A percentile compares a stretch with the other conserved stretches of the same genome.
Conservation (phyloP, 2,888 invertebrate species). For the Cynaeus angustus region DNA sequence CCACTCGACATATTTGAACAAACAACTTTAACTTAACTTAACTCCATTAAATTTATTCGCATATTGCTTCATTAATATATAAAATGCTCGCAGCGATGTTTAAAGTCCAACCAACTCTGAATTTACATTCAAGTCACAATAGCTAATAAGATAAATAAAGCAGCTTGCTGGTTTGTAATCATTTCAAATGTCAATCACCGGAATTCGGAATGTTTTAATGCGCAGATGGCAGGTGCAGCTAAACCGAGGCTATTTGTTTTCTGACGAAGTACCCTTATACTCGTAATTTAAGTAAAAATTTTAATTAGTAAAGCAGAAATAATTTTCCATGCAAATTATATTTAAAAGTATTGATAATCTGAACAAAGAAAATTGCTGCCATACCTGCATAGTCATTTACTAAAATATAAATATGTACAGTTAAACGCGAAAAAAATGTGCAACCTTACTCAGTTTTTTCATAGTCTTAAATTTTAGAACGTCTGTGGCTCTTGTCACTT, state of each 20-base stretch:
- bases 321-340: too few relatives aligned
- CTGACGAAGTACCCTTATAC: neutral
- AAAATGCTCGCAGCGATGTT: constrained; percentile 25
- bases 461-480: too few relatives aligned
- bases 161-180: constrained; percentile 32
- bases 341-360: too few relatives aligned
- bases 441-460: too few relatives aligned
- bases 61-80: constrained; percentile 24
- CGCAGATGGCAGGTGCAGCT: constrained; percentile 12
- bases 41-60: constrained; percentile 4
- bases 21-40: constrained; percentile 12
- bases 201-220: constrained; percentile 7
- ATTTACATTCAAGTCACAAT: constrained; percentile 56
- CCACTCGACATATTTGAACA: constrained; percentile 24
- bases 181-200: constrained; percentile 30
- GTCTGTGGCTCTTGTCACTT: too few relatives aligned
- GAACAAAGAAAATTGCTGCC: too few relatives aligned
- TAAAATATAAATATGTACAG: too few relatives aligned
- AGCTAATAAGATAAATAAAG: constrained; percentile 45
- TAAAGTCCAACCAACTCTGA: constrained; percentile 37
- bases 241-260: constrained; percentile 1
- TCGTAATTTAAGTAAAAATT: too few relatives aligned
- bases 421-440: too few relatives aligned
- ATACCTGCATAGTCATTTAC: too few relatives aligned
- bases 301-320: too few relatives aligned